A percentile compares a stretch with the other conserved stretches of the same genome.
phyloP scores from a whole-genome alignment of 1,140 invertebrate genomes.

The Drosophila pseudoananassae region DNA sequence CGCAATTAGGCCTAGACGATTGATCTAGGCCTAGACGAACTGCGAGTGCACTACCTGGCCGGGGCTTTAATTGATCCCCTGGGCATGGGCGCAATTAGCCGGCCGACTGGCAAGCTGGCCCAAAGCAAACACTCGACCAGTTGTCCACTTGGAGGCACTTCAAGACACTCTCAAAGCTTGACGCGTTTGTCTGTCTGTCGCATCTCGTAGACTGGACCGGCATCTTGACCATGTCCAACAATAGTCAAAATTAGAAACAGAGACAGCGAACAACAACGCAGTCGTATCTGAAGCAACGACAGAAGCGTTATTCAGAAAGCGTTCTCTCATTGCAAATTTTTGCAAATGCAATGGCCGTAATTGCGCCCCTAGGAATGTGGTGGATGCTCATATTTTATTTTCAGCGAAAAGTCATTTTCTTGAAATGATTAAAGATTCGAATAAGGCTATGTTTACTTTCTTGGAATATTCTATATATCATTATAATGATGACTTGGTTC shows the following conservation, averaged over 20 bases:
- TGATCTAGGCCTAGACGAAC: constrained; percentile 32
- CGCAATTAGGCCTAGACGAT: not conserved
- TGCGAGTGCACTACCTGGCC: constrained; percentile 34
- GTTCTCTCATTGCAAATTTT: constrained; percentile 56
- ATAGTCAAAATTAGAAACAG: constrained; percentile 71
- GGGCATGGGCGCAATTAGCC: constrained; percentile 74
- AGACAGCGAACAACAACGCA: constrained; percentile 26
- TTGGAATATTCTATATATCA: not conserved
- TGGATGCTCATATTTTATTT: not conserved
- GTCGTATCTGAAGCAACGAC: constrained; percentile 1
- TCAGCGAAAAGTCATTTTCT: not conserved
- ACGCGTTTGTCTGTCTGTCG: constrained; percentile 25
- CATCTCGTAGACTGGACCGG: constrained; percentile 45
- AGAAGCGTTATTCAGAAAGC: constrained; percentile 1
- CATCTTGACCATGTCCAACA: constrained; percentile 60
- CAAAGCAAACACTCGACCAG: constrained; percentile 41
- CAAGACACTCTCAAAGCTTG: constrained; percentile 47
- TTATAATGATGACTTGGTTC: not conserved
- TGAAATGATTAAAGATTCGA: not conserved
- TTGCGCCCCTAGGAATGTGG: constrained; percentile 5
- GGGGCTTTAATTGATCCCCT: constrained; percentile 72
- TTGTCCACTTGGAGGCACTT: constrained; percentile 40
- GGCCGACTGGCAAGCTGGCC: constrained; percentile 43
- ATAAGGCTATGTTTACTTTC: too few relatives aligned
- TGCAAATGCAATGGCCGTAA: constrained; percentile 68